A percentile compares a stretch with the other conserved stretches of the same genome.
These are phyloP conservation scores for Lonchura striata DNA, from an alignment of 2,113 vertebrate genomes.

Conservation along the genomic window DNA sequence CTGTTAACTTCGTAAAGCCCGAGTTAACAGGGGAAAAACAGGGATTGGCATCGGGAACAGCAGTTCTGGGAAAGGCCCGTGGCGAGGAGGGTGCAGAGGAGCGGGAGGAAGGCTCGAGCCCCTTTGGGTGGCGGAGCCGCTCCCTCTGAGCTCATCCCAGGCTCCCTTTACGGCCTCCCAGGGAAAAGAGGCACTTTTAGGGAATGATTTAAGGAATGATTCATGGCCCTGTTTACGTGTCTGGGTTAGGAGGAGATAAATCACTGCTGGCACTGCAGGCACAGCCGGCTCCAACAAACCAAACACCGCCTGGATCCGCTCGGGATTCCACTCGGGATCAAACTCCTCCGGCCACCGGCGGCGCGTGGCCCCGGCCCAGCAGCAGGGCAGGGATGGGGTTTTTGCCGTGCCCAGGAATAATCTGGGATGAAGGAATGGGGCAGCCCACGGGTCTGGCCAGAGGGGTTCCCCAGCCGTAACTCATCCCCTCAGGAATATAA, in stretches of 20 bases:
- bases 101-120: background rate
- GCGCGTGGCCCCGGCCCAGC: background rate
- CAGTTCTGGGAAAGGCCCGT: background rate
- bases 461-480: background rate
- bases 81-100: background rate
- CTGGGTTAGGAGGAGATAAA: slow-evolving; percentile 44
- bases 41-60: background rate
- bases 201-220: slow-evolving; percentile 59
- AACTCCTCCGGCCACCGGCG: background rate
- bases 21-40: background rate
- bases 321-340: accelerated
- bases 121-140: background rate
- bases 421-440: background rate
- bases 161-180: slow-evolving; percentile 5
- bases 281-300: background rate
- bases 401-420: accelerated
- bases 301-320: background rate
- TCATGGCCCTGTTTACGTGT: slow-evolving; percentile 40
- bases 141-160: slow-evolving; percentile 49
- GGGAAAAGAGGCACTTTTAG: slow-evolving; percentile 50
- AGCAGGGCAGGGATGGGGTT: background rate
- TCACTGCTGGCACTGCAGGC: background rate
- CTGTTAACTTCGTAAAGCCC: background rate
- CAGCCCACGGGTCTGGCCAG: background rate
- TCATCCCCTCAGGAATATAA: background rate